phyloP scores from a whole-genome alignment of 2,888 invertebrate genomes.

The Notodonta ziczac region DNA sequence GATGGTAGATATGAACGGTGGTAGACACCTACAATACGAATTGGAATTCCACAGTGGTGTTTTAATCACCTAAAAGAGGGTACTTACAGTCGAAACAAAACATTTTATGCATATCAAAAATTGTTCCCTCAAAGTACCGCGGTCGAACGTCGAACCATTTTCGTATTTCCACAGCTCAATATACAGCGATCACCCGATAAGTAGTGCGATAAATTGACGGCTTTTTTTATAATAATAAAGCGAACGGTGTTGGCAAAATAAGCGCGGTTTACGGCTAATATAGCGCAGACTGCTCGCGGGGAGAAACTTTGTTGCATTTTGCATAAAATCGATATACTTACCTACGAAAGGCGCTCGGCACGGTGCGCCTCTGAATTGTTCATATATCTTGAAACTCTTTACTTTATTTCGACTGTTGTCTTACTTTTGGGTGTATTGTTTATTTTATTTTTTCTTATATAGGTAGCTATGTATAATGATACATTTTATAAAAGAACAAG shows the following conservation, averaged over 20 bases:
- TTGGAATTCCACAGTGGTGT: too few relatives aligned
- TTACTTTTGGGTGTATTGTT: not conserved
- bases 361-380: constrained; percentile 34
- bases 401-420: not conserved
- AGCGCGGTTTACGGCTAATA: constrained; percentile 65
- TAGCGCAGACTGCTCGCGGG: constrained; percentile 54
- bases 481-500: too few relatives aligned
- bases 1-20: too few relatives aligned
- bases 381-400: constrained; percentile 17
- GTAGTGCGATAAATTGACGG: constrained; percentile 59
- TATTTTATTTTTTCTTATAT: too few relatives aligned
- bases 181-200: constrained; percentile 50
- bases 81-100: not conserved
- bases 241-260: constrained; percentile 55
- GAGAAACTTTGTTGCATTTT: constrained; percentile 73
- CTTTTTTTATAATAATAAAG: constrained; percentile 63
- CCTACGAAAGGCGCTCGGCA: constrained; percentile 48
- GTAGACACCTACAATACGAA: too few relatives aligned
- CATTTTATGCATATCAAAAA: not conserved
- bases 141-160: constrained; percentile 18
- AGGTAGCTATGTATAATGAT: too few relatives aligned
- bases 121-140: constrained; percentile 8
- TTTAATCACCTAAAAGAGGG: too few relatives aligned
- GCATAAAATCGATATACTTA: constrained; percentile 74
- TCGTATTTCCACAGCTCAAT: constrained; percentile 40